These are phyloP conservation scores for Cyanoliseus patagonus DNA, from an alignment of 2,113 vertebrate genomes.

Conservation along the genomic window DNA sequence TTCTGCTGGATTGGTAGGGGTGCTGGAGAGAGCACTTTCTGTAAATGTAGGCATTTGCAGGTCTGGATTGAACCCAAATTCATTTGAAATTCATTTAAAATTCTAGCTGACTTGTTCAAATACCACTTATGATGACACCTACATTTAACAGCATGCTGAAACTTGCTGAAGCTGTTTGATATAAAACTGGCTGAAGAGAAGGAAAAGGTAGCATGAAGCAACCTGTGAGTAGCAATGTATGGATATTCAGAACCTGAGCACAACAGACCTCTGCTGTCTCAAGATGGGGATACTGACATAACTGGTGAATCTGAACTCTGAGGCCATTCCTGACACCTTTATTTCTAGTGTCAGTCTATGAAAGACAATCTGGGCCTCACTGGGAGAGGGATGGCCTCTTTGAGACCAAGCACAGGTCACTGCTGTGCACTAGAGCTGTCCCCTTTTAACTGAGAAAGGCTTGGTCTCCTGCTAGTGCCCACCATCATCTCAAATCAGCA, in stretches of 20 bases:
- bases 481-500: background rate
- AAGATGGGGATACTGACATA: background rate
- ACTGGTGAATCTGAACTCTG: background rate
- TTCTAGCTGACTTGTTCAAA: conserved; percentile 20
- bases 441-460: background rate
- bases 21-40: background rate
- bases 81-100: background rate
- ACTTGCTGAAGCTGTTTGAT: background rate
- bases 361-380: background rate
- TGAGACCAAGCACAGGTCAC: background rate
- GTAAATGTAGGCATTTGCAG: background rate
- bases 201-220: background rate
- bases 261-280: background rate
- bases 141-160: background rate
- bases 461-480: background rate
- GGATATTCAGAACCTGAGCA: background rate
- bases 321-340: background rate
- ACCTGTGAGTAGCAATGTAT: background rate
- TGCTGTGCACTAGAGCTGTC: background rate
- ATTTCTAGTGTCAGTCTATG: background rate
- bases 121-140: background rate
- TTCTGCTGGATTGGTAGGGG: background rate
- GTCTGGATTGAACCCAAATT: background rate
- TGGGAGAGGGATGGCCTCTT: background rate
- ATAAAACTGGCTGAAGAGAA: background rate